These are phyloP conservation scores for Drosophila quinaria DNA, from an alignment of 2,888 invertebrate genomes.

Conservation along the genomic window DNA sequence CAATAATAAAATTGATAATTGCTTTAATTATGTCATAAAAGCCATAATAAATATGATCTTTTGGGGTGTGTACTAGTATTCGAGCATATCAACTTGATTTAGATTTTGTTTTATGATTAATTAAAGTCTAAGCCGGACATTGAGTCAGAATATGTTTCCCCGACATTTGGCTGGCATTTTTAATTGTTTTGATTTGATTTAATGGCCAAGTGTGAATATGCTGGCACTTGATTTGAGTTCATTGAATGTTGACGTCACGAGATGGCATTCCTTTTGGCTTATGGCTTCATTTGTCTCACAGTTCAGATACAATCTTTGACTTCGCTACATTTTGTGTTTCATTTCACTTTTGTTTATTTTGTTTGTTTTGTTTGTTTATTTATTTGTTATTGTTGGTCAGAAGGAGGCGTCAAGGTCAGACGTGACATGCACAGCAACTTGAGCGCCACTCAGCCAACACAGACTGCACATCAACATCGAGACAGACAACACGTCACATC, in stretches of 20 bases:
- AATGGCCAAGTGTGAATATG: constrained; percentile 42
- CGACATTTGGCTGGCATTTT: constrained; percentile 3
- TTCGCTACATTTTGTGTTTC: constrained; percentile 33
- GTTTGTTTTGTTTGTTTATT: constrained; percentile 30
- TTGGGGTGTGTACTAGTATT: constrained; percentile 14
- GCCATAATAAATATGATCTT: constrained; percentile 3
- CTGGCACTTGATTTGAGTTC: constrained; percentile 21
- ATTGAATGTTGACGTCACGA: constrained; percentile 40
- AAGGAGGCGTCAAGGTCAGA: constrained; percentile 67
- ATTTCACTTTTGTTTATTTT: constrained; percentile 46
- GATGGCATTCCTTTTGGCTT: constrained; percentile 23
- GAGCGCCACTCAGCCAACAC: constrained; percentile 57
- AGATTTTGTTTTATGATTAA: constrained; percentile 15
- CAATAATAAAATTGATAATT: background rate
- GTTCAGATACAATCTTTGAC: constrained; percentile 20
- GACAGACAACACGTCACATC: constrained; percentile 30
- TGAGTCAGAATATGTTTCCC: constrained; percentile 45
- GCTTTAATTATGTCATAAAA: constrained; percentile 52
- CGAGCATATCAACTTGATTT: constrained; percentile 22
- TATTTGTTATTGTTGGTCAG: constrained; percentile 32
- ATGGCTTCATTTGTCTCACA: constrained; percentile 42
- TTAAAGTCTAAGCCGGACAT: constrained; percentile 39
- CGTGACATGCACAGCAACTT: constrained; percentile 70
- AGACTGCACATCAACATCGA: constrained; percentile 47
- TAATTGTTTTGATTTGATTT: constrained; percentile 7